Conservation (phyloP, 2,888 invertebrate species). For the Phengaris arion region DNA sequence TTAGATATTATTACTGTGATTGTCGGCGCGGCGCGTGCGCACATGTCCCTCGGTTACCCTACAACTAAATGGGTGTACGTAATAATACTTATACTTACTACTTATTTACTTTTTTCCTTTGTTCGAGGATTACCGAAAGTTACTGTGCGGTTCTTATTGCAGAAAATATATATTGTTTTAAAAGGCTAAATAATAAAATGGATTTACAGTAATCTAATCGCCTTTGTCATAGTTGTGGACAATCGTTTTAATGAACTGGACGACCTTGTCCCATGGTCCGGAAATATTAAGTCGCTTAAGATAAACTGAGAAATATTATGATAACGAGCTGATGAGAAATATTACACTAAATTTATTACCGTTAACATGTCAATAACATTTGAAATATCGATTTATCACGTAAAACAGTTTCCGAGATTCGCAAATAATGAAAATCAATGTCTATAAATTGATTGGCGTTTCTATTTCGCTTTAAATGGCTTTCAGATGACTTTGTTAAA, state of each 20-base stretch:
- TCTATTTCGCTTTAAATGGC: neutral
- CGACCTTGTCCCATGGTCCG: neutral
- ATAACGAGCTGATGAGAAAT: no score
- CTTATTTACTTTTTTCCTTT: constrained; percentile 58
- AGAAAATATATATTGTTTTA: constrained; percentile 27
- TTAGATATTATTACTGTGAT: constrained; percentile 79
- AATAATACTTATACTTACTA: constrained; percentile 72
- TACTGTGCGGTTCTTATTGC: constrained; percentile 57
- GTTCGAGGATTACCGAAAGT: constrained; percentile 70
- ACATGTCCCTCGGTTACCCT: constrained; percentile 71
- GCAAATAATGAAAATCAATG: neutral
- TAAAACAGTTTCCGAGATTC: neutral
- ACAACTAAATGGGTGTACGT: constrained; percentile 55
- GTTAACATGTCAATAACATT: neutral
- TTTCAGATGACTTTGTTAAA: neutral
- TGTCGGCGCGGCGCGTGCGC: constrained; percentile 72
- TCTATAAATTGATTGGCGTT: neutral
- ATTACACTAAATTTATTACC: no score
- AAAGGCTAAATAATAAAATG: constrained; percentile 5
- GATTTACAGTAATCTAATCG: neutral
- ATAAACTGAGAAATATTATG: constrained; percentile 14
- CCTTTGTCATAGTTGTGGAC: neutral
- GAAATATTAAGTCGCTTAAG: constrained; percentile 14
- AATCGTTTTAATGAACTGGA: constrained; percentile 15
- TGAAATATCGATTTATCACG: neutral